Evolutionary conservation across 1,140 invertebrate species (phyloP), one percentile per base, ranked within the genome.

Genomic region (Sarcophaga peregrina): DNA sequence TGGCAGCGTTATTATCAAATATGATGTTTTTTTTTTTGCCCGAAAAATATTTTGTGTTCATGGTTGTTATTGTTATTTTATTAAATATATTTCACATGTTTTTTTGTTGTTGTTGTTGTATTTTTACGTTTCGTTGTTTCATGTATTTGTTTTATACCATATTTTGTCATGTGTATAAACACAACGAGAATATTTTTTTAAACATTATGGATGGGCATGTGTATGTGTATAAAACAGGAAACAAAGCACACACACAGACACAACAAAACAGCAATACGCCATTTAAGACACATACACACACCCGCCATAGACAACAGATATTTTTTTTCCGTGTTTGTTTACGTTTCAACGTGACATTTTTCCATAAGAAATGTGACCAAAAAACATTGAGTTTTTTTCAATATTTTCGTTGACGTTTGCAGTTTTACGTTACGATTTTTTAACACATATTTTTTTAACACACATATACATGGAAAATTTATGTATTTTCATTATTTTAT

Each of bases 371-470:
- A 78, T 50, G 75, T 78, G 75, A 52, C 75, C 10, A 52, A 78
- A 52, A 78, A 78, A 76, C n/a, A 8, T 5, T 9, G 15, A 47
- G 17, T 20, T 78, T 78, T 78, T n/a, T n/a, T n/a, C n/a, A n/a
- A n/a, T n/a, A n/a, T n/a, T n/a, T 86, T 83, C 88, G 87, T 88
- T 88, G 87, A 88, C 87, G 87, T 88, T 88, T 87, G 87, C 87
- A 85, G 87, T 88, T 87, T 86, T 74, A 82, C n/a, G 84, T 83
- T 68, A 20, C 82, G 81, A 75, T 68, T 82, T 54, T 17, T 68
- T 83, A n/a, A n/a, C n/a, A n/a, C n/a, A n/a, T 76, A 20, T 82
- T 13, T 82, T 54, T 72, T 68, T 75, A 37, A 75, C 45, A 75
- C 73, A 75, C 25, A 11, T 46, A 10, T 10, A 47, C 37, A 17